Evolutionary conservation across 2,888 invertebrate species (phyloP), one percentile per base, ranked within the genome.

Genomic region (Augochlorella aurata): DNA sequence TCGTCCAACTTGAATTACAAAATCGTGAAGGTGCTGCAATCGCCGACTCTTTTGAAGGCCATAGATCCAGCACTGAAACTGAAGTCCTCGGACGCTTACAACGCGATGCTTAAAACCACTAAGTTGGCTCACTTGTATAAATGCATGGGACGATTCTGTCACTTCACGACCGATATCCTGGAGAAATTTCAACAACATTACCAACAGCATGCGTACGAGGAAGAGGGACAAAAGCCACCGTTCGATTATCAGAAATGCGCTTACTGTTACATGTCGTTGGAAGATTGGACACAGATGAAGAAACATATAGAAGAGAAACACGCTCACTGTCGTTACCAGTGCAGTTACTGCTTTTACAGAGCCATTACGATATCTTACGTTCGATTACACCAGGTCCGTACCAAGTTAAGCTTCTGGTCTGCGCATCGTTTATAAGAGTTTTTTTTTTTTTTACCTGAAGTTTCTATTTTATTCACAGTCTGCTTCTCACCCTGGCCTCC

Each of bases 331-430:
- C 94, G 94, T 47, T 96, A 93, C 88, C 95, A 95, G 49, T 97
- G 97, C 89, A 94, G 93, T 5, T 94, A 95, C 85, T 97, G 97
- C 90, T 95, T 97, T 89, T 97, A 97, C 91, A 94, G 97, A 70
- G 95, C 96, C 0, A 93, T 95, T 0, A 94, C 95, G 0, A 94
- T 94, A 69, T 95, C 95, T 75, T 95, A 96, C 69, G 96, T 97
- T 0, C 94, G 94, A 24, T 93, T 95, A 8, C 97, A 97, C 92
- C 95, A 95, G 90, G 94, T 93, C 87, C 38, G 63, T 81, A 24
- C 58, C 24, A 0, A 14, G 47, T 38, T 18, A 0, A 50, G 16
- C 9, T 45, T 7, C 8, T 4, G 5, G 9, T 61, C 16, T 29
- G 38, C 3, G 38, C 38, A 38, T 38, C 38, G 7, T 38, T 38